Conservation (phyloP, 1,140 invertebrate genomes). For the Geopemphigus sp. region DNA sequence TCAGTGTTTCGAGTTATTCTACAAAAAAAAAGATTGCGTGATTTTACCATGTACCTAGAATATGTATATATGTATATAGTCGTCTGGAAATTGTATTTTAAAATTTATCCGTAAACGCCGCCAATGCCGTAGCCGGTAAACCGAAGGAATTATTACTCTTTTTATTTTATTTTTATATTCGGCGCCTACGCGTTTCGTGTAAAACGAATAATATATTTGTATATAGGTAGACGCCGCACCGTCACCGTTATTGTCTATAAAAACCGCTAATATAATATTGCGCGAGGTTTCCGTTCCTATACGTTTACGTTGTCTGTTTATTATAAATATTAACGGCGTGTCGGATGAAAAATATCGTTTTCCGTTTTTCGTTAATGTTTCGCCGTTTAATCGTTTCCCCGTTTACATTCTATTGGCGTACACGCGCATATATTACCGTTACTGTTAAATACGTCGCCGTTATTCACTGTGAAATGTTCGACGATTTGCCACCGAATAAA, state of each 20-base stretch:
- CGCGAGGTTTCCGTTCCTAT: background rate
- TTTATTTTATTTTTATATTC: background rate
- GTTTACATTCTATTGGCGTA: no score
- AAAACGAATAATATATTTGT: background rate
- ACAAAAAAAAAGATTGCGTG: no score
- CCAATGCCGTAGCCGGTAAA: background rate
- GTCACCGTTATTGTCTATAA: background rate
- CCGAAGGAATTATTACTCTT: background rate
- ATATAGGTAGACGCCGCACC: background rate
- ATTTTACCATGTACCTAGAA: no score
- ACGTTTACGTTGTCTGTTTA: background rate
- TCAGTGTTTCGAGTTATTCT: no score
- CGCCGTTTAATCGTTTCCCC: no score
- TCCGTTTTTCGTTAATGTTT: no score
- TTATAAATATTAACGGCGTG: background rate
- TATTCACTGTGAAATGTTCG: background rate
- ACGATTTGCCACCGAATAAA: no score
- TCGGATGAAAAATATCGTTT: background rate
- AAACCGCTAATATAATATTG: background rate
- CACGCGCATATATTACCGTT: no score
- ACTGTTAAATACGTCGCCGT: no score
- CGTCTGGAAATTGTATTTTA: slow-evolving; percentile 26
- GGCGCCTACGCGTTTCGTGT: background rate
- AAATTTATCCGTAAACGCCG: background rate
- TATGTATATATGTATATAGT: no score